These are phyloP conservation scores for Thera obeliscata DNA, from an alignment of 2,888 invertebrate species.

Conservation along the genomic window DNA sequence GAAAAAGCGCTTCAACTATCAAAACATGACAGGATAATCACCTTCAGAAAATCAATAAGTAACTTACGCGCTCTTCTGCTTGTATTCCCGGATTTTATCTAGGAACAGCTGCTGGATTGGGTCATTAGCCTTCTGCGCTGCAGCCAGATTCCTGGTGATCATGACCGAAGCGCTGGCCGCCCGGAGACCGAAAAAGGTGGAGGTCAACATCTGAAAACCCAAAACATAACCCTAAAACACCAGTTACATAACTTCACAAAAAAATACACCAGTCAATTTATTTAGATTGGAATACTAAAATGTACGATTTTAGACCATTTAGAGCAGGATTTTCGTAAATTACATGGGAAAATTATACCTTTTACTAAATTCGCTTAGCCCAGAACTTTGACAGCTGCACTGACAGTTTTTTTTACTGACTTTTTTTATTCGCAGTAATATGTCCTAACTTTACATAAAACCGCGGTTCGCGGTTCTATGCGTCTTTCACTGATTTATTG, in stretches of 20 bases:
- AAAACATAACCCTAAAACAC: constrained; percentile 65
- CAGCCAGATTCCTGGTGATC: constrained; percentile 88
- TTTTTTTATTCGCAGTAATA: no score
- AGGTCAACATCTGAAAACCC: constrained; percentile 83
- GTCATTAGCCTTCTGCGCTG: constrained; percentile 90
- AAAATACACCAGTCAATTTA: constrained; percentile 13
- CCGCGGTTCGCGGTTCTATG: no score
- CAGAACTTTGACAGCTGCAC: constrained; percentile 50
- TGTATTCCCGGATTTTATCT: constrained; percentile 96
- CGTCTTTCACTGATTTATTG: no score
- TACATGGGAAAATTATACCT: constrained; percentile 48
- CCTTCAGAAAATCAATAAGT: constrained; percentile 29
- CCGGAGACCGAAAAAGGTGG: constrained; percentile 80
- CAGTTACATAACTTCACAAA: constrained; percentile 63
- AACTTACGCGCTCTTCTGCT: constrained; percentile 92
- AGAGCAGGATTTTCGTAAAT: constrained; percentile 16
- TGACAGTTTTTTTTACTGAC: constrained; percentile 40
- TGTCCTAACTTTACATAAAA: no score
- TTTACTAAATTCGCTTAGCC: constrained; percentile 49
- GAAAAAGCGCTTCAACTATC: neutral
- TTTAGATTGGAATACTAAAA: neutral
- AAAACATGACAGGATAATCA: neutral
- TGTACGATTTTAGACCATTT: neutral
- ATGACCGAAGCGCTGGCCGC: constrained; percentile 79
- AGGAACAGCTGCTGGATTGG: constrained; percentile 97